Conservation (phyloP, 1,140 invertebrate genomes). For the Saccostrea echinata region DNA sequence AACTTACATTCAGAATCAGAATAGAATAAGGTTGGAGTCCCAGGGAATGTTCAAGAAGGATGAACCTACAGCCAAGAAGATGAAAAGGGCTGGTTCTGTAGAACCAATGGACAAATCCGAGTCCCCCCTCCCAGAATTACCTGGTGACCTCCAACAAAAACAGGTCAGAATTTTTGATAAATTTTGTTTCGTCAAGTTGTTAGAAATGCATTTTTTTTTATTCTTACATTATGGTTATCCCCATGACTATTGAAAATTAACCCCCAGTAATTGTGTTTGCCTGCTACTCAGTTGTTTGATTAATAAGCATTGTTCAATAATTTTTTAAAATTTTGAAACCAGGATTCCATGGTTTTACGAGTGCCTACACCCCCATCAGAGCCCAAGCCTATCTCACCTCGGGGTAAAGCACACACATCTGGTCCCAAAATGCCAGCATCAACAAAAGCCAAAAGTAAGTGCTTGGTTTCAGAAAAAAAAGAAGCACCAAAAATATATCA, state of each 20-base stretch:
- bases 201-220: too few relatives aligned
- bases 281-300: too few relatives aligned
- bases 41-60: constrained; percentile 63
- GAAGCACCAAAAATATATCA: too few relatives aligned
- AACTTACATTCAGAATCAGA: constrained; percentile 73
- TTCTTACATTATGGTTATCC: too few relatives aligned
- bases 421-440: constrained; percentile 62
- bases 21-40: constrained; percentile 67
- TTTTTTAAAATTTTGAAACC: neutral
- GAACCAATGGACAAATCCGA: constrained; percentile 71
- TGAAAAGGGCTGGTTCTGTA: constrained; percentile 71
- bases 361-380: constrained; percentile 65
- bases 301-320: too few relatives aligned
- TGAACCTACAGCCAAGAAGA: constrained; percentile 68
- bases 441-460: constrained; percentile 67
- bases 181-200: too few relatives aligned
- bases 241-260: too few relatives aligned
- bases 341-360: constrained; percentile 54
- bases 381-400: constrained; percentile 55
- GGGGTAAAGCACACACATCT: constrained; percentile 59
- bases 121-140: constrained; percentile 75
- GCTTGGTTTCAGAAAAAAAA: neutral
- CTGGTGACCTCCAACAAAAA: constrained; percentile 72
- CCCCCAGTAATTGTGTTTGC: too few relatives aligned
- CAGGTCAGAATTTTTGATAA: constrained; percentile 60